A percentile compares a stretch with the other conserved stretches of the same genome.
Evolutionary conservation across 1,140 invertebrate genomes (phyloP).

Genomic region (Trissolcus basalis): DNA sequence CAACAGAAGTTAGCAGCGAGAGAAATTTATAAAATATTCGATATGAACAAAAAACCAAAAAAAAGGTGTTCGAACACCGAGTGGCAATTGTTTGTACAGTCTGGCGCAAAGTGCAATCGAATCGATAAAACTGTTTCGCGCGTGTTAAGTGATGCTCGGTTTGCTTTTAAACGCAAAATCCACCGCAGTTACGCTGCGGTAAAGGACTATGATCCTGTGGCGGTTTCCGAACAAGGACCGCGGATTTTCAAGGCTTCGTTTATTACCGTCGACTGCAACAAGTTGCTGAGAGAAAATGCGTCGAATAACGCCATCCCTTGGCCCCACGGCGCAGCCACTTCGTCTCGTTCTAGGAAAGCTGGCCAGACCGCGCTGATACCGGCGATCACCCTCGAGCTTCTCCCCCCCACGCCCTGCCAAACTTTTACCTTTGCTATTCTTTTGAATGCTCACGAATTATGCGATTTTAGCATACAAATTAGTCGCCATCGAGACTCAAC

Average conservation of each 20-base stretch:
- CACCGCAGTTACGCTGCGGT: constrained; percentile 21
- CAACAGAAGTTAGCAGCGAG: too few relatives aligned
- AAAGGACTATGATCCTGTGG: constrained; percentile 47
- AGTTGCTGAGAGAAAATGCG: constrained; percentile 58
- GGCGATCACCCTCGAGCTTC: constrained; percentile 3
- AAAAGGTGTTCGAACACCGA: constrained; percentile 12
- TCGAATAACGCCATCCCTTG: constrained; percentile 53
- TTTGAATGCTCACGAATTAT: constrained; percentile 45
- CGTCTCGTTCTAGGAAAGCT: constrained; percentile 41
- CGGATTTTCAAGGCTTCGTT: constrained; percentile 62
- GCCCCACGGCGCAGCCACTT: constrained; percentile 30
- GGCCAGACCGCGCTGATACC: constrained; percentile 18
- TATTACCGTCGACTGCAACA: constrained; percentile 62
- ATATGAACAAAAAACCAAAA: constrained; percentile 10
- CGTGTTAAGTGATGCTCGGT: constrained; percentile 30
- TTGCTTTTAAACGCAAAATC: constrained; percentile 37
- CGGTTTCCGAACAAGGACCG: constrained; percentile 46
- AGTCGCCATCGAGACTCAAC: constrained; percentile 31
- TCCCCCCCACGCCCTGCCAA: not conserved
- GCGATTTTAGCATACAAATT: constrained; percentile 57
- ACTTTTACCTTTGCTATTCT: constrained; percentile 40
- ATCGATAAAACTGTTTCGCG: constrained; percentile 39
- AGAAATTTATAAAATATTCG: not conserved
- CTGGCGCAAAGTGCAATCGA: constrained; percentile 26
- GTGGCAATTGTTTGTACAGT: constrained; percentile 22